phyloP scores from a whole-genome alignment of 1,140 invertebrate genomes.

The Cardiocondyla obscurior region DNA sequence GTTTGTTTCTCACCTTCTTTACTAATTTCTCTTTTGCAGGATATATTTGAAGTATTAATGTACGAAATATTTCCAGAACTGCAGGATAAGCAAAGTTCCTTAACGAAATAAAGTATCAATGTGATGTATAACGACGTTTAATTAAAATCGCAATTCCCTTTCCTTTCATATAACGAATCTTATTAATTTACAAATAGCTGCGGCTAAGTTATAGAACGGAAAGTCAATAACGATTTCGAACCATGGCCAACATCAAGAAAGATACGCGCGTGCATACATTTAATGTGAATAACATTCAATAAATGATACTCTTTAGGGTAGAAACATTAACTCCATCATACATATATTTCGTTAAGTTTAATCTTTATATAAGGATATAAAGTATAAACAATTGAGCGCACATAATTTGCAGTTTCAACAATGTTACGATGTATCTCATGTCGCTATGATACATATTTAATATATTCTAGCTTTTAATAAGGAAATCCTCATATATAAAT shows the following conservation, averaged over 20 bases:
- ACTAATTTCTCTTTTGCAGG: slow-evolving; percentile 82
- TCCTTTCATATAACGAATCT: not conserved
- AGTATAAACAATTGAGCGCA: slow-evolving; percentile 50
- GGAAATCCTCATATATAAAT: slow-evolving; percentile 1
- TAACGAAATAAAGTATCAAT: slow-evolving; percentile 46
- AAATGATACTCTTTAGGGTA: slow-evolving; percentile 29
- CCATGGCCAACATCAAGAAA: not conserved
- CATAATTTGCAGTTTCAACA: slow-evolving; percentile 40
- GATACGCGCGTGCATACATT: not conserved
- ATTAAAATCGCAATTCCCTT: not conserved
- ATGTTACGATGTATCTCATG: slow-evolving; percentile 24
- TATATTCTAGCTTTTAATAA: slow-evolving; percentile 32
- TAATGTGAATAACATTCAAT: not conserved
- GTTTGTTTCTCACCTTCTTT: not conserved
- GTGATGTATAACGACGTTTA: not conserved
- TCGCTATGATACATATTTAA: slow-evolving; percentile 22
- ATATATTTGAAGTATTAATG: slow-evolving; percentile 89
- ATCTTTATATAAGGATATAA: slow-evolving; percentile 55
- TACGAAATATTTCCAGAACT: slow-evolving; percentile 91
- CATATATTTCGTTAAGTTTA: slow-evolving; percentile 17
- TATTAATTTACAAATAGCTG: not conserved
- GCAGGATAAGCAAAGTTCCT: slow-evolving; percentile 78
- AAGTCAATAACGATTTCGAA: not conserved
- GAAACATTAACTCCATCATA: slow-evolving; percentile 27
- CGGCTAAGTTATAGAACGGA: not conserved